Evolutionary conservation across 2,797 vertebrate genomes (phyloP).

Genomic region (Pseudochaenichthys georgianus): DNA sequence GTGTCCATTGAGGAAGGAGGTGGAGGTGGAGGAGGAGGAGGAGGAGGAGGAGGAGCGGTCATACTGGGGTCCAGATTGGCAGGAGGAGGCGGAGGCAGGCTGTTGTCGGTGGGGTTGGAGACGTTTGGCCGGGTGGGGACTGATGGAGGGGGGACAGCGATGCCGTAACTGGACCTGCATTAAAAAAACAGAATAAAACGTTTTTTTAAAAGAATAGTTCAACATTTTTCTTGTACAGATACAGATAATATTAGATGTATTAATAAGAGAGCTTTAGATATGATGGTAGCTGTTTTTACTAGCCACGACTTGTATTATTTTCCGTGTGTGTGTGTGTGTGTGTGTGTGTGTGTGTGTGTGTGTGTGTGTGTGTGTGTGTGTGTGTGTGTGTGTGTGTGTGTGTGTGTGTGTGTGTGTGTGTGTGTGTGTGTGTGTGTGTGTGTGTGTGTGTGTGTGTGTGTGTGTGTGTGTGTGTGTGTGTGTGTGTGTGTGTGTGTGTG

Average conservation of each 20-base stretch:
- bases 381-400: too few species aligned
- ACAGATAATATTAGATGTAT: too few species aligned
- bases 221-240: background rate
- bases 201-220: background rate
- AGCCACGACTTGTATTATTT: too few species aligned
- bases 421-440: too few species aligned
- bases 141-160: slow-evolving; percentile 82
- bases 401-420: too few species aligned
- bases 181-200: background rate
- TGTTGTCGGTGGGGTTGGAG: slow-evolving; percentile 37
- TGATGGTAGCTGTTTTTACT: too few species aligned
- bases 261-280: too few species aligned
- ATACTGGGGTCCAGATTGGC: slow-evolving; percentile 18
- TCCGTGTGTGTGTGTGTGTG: too few species aligned
- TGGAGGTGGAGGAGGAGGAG: slow-evolving; percentile 37
- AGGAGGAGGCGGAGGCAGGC: slow-evolving; percentile 50
- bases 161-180: slow-evolving; percentile 73
- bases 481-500: too few species aligned
- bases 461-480: too few species aligned
- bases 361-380: too few species aligned
- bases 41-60: slow-evolving; percentile 26
- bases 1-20: slow-evolving; percentile 29
- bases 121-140: slow-evolving; percentile 65
- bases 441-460: too few species aligned
- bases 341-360: fast-evolving